Evolutionary conservation across 2,888 invertebrate genomes (phyloP).

Genomic region (Dynastes hyllus): DNA sequence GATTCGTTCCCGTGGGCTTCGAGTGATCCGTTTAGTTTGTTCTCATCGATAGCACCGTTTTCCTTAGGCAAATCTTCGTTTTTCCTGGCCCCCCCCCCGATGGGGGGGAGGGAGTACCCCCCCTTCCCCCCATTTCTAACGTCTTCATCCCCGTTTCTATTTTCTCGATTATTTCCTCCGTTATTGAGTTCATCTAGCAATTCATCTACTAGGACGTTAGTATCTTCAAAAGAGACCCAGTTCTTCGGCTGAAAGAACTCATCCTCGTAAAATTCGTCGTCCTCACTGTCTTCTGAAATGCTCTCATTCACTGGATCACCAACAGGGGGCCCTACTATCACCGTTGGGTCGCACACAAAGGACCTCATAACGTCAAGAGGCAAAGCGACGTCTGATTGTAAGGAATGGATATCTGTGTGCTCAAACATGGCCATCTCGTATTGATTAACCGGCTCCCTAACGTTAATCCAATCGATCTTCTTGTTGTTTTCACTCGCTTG

Average conservation of each 20-base stretch:
- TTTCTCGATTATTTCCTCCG: not conserved
- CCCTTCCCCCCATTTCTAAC: not conserved
- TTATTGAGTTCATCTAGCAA: not conserved
- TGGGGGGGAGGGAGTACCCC: too few species aligned
- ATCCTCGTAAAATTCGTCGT: not conserved
- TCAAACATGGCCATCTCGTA: slow-evolving; percentile 56
- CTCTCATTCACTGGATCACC: not conserved
- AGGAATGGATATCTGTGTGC: slow-evolving; percentile 39
- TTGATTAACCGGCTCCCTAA: slow-evolving; percentile 52
- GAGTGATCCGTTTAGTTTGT: not conserved
- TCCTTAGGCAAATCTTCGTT: not conserved
- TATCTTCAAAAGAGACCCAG: not conserved
- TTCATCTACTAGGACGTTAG: not conserved
- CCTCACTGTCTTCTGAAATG: not conserved
- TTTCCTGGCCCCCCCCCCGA: too few species aligned
- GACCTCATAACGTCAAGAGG: not conserved
- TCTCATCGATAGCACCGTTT: not conserved
- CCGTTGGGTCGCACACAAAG: not conserved
- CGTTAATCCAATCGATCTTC: slow-evolving; percentile 51
- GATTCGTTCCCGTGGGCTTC: not conserved
- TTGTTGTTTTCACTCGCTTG: slow-evolving; percentile 33
- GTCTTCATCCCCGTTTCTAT: not conserved
- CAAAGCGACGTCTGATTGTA: slow-evolving; percentile 17
- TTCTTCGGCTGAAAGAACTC: not conserved
- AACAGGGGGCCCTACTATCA: not conserved